phyloP scores from a whole-genome alignment of 2,113 vertebrate genomes.

The Chaenogobius annularis region DNA sequence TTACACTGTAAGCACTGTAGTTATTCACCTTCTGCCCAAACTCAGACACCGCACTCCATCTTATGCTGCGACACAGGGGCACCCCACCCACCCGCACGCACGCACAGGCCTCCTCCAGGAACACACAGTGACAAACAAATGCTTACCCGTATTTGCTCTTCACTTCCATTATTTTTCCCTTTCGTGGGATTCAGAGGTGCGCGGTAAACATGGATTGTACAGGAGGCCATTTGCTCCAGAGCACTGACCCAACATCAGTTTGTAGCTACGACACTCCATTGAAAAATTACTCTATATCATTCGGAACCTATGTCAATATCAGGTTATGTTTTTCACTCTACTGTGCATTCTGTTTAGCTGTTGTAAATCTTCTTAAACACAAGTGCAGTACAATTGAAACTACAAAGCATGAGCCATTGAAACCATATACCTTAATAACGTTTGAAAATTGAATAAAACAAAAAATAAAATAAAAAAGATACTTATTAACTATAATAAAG shows the following conservation, averaged over 20 bases:
- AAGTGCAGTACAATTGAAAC: background rate
- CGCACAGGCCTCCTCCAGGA: conserved; percentile 38
- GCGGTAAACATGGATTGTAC: conserved; percentile 35
- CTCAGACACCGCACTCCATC: conserved; percentile 77
- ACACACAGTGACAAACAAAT: conserved; percentile 70
- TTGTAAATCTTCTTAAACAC: background rate
- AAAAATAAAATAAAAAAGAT: no score
- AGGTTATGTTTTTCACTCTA: conserved; percentile 3
- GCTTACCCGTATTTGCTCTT: conserved; percentile 68
- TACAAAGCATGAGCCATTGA: no score
- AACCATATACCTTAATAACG: no score
- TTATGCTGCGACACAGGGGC: conserved; percentile 60
- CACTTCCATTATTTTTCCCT: conserved; percentile 63
- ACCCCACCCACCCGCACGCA: conserved; percentile 56
- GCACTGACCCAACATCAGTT: conserved; percentile 42
- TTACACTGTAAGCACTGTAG: conserved; percentile 81
- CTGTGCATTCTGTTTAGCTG: background rate
- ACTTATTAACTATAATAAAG: no score
- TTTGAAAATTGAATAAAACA: no score
- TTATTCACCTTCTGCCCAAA: conserved; percentile 81
- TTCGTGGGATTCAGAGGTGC: conserved; percentile 37
- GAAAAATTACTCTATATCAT: conserved; percentile 34
- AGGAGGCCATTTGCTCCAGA: conserved; percentile 51
- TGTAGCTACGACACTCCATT: conserved; percentile 24
- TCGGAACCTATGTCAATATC: conserved; percentile 28